Evolutionary conservation across 2,113 vertebrate genomes (phyloP), one percentile per base, ranked within the genome.

Genomic region (Synchiropus splendidus): DNA sequence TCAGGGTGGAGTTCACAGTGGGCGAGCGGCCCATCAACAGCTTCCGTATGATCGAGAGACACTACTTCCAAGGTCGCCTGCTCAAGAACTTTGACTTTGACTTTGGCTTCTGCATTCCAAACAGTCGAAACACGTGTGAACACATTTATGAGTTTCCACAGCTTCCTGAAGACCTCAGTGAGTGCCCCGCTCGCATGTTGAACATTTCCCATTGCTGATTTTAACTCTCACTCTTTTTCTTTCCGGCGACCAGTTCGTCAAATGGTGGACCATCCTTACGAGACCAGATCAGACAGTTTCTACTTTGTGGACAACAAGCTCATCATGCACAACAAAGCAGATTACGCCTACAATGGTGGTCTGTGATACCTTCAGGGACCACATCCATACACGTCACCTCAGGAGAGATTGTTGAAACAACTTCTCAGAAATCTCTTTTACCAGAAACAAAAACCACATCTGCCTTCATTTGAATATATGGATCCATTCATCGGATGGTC

Each of bases 311-410:
- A 99, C 84, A 91, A 95, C 90, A 97, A 94, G 82, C 82, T 99
- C 77, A 88, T 99, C 71, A 99, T 99, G 95, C 95, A 99, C 87
- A 99, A 99, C 85, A 99, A 99, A 71, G 95, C 95, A 2, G 95
- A 98, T 60, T 99, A 99, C 46, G 95, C 92, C 56, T 99, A 97
- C 78, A 92, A 98, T 0, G 95, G 94, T 34, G 95, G 95, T 58
- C 90, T 93, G 79, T 98, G 85, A 79, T 21, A 14, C 17, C 39
- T 42, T 52, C 64, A 32, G 27, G 16, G 57, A 48, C 9, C 18
- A 42, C 34, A 54, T 46, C 51, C 58, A 39, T 60, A 55, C 50
- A 62, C 37, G 61, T 42, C 31, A 48, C 55, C 45, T 43, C 18
- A 45, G 48, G 34, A 36, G 39, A 50, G 30, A 8, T 42, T 42